Base-by-base conservation (phyloP, 2,113 vertebrate genomes). In the Colossoma macropomum region DNA sequence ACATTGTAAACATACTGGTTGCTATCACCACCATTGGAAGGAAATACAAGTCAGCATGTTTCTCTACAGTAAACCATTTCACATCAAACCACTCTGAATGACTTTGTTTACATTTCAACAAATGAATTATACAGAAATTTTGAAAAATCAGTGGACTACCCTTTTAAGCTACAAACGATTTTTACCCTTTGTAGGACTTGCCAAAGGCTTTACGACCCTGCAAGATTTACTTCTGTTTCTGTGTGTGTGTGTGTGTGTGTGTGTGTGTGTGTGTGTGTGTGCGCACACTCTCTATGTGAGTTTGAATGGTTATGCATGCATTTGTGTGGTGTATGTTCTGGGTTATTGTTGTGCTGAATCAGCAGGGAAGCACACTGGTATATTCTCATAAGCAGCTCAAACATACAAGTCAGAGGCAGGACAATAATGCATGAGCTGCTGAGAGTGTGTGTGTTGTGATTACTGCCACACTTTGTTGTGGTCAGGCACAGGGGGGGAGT, bases 301-400 rank as follows among this genome's bases (percentile, higher is more conserved):
- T 62, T 32, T 41, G n/a, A 45, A 45, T 45, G 6, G 10, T 1
- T 45, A 45, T 32, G n/a, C 54, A 23, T 75, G 73, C 27, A n/a
- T 75, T 16, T 30, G 23, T 74, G 72, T 27, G 48, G 25, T 75
- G 72, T 50, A 12, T 59, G 52, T 34, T 16, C 25, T 11, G 8
- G 34, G 66, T 69, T 34, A 69, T 34, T 66, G 63, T 23, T 45
- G n/a, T 71, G 68, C 68, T 71, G 68, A 71, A 25, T 45, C 68
- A 45, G 68, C 68, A 71, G 38, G 11, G 38, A 71, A 15, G 34
- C 34, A 21, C 21, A 21, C 19, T 41, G 38, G 6, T 16, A 27
- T n/a, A 17, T 0, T 25, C 19, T 66, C 27, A 52, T 68, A 34
- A 25, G 27, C 12, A 15, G 30, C 41, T 45, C 10, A 45, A 32